phyloP scores from a whole-genome alignment of 2,797 vertebrate genomes.

The Microctenopoma stevenorrisi region DNA sequence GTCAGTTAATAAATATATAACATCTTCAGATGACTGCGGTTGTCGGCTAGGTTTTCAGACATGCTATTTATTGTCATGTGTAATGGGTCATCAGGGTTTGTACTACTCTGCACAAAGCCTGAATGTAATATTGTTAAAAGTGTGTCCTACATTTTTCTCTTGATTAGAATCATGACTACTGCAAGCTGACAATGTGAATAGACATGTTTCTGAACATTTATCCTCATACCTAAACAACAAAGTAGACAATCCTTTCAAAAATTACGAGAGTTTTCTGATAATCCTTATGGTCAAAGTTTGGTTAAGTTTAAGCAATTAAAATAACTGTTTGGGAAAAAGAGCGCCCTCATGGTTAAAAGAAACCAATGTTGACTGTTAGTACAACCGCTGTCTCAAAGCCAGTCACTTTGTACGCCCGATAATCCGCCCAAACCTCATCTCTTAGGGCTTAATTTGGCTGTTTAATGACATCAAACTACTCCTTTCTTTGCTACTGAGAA shows the following conservation, averaged over 20 bases:
- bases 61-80: slow-evolving; percentile 61
- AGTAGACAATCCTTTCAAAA: neutral
- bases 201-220: slow-evolving; percentile 12
- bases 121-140: slow-evolving; percentile 24
- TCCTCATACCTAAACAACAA: neutral
- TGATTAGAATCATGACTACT: slow-evolving; percentile 39
- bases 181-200: neutral
- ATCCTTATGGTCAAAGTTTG: slow-evolving; percentile 14
- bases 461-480: slow-evolving; percentile 25
- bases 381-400: slow-evolving; percentile 33
- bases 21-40: slow-evolving; percentile 53
- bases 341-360: slow-evolving; percentile 37
- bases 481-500: slow-evolving; percentile 27
- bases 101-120: slow-evolving; percentile 27
- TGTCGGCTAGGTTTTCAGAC: slow-evolving; percentile 54
- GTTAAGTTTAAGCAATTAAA: slow-evolving; percentile 26
- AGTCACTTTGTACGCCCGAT: slow-evolving; percentile 21
- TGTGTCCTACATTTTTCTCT: slow-evolving; percentile 34
- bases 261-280: slow-evolving; percentile 22
- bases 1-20: slow-evolving; percentile 54
- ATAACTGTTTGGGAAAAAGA: slow-evolving; percentile 9
- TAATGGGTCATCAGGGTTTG: slow-evolving; percentile 52
- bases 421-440: slow-evolving; percentile 3
- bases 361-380: slow-evolving; percentile 33
- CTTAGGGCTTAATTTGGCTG: slow-evolving; percentile 11